phyloP scores from a whole-genome alignment of 2,888 invertebrate species.

The Erebia ligea region DNA sequence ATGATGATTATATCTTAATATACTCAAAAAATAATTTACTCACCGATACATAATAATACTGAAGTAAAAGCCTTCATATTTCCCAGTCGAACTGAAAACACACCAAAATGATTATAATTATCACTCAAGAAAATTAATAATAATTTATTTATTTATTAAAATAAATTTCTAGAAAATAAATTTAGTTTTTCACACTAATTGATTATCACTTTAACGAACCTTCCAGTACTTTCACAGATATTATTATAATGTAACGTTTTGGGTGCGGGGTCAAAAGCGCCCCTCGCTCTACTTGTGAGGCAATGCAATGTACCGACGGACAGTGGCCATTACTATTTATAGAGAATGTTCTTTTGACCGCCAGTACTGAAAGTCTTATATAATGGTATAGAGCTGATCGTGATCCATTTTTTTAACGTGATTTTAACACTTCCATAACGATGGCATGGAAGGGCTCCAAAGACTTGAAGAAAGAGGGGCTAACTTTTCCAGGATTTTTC shows the following conservation, averaged over 20 bases:
- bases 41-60: slow-evolving; percentile 68
- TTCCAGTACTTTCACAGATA: slow-evolving; percentile 71
- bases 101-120: slow-evolving; percentile 43
- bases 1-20: neutral
- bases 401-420: slow-evolving; percentile 28
- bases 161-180: slow-evolving; percentile 22
- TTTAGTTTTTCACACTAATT: slow-evolving; percentile 26
- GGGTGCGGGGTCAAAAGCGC: slow-evolving; percentile 57
- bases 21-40: slow-evolving; percentile 43
- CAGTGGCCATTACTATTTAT: slow-evolving; percentile 68
- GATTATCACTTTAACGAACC: slow-evolving; percentile 51
- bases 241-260: slow-evolving; percentile 46
- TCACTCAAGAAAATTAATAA: slow-evolving; percentile 45
- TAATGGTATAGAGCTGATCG: slow-evolving; percentile 59
- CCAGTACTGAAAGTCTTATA: slow-evolving; percentile 41
- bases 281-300: slow-evolving; percentile 68
- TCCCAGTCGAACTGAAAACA: slow-evolving; percentile 76
- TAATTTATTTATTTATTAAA: slow-evolving; percentile 37
- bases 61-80: slow-evolving; percentile 68
- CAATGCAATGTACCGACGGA: slow-evolving; percentile 73
- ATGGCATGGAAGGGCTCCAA: no score
- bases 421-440: neutral
- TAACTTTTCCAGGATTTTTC: no score
- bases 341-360: slow-evolving; percentile 56
- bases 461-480: no score